Evolutionary conservation across 2,113 vertebrate species (phyloP), one percentile per base, ranked within the genome.

Genomic region (Vireo altiloquus): DNA sequence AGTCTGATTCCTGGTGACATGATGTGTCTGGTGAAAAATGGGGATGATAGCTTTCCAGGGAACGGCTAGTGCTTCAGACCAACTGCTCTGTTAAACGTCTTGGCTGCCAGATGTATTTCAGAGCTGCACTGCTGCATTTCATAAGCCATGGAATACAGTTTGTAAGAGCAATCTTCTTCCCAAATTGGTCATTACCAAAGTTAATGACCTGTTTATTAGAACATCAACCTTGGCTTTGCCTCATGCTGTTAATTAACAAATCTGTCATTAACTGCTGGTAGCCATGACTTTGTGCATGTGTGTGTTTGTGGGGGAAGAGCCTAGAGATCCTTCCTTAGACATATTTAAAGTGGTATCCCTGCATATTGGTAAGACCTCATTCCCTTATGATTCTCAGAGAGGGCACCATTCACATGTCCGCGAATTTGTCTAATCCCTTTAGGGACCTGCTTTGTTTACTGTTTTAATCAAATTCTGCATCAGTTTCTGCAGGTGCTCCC

Each of bases 131-230:
- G 85, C 95, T 97, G 85, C 93, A 90, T 96, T 95, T 97, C 95
- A 96, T 96, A 97, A 97, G 80, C 96, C 52, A 19, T 72, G 84
- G 95, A 97, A 96, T 92, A 97, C 69, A 96, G 96, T 98, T 97
- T 97, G 96, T 97, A 98, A 97, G 97, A 97, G 97, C 96, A 98
- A 97, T 98, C 94, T 96, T 98, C 96, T 96, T 96, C 96, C 96
- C 97, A 98, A 98, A 98, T 98, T 98, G 97, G 96, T 97, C 97
- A 97, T 98, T 98, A 98, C 94, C 96, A 97, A 97, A 98, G 98
- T 98, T 98, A 98, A 98, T 98, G 98, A 97, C 97, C 98, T 98
- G 97, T 97, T 98, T 98, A 98, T 98, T 98, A 98, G 97, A 97
- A 96, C 97, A 98, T 98, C 98, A 98, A 98, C 97, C 97, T 98